A percentile compares a stretch with the other conserved stretches of the same genome.
Evolutionary conservation across 2,888 invertebrate genomes (phyloP).

Genomic region (Trachelus troglodyta): DNA sequence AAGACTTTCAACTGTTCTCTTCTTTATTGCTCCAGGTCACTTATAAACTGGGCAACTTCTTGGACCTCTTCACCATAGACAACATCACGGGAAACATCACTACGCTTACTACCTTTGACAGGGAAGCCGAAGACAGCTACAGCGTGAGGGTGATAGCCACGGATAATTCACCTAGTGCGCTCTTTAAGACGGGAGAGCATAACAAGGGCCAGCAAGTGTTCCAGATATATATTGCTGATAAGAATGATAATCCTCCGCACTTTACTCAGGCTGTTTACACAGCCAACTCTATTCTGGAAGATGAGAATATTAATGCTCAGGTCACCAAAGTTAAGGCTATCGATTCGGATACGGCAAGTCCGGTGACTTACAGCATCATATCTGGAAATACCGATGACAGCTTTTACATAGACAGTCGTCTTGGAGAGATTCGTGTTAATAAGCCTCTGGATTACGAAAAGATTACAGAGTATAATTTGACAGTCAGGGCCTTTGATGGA

Average conservation of each 20-base stretch:
- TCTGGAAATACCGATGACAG: conserved; percentile 88
- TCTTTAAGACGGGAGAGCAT: conserved; percentile 74
- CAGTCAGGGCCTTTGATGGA: conserved; percentile 86
- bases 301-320: conserved; percentile 83
- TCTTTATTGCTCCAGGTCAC: conserved; percentile 68
- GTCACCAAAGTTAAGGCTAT: conserved; percentile 90
- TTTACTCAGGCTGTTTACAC: conserved; percentile 83
- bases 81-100: conserved; percentile 88
- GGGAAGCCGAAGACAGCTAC: conserved; percentile 86
- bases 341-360: conserved; percentile 89
- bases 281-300: conserved; percentile 82
- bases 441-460: conserved; percentile 85
- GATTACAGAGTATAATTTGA: conserved; percentile 85
- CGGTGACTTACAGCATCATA: conserved; percentile 87
- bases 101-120: conserved; percentile 83
- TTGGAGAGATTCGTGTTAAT: conserved; percentile 87
- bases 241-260: conserved; percentile 94
- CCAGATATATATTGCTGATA: conserved; percentile 92
- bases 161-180: conserved; percentile 89
- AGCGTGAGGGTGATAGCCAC: conserved; percentile 91
- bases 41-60: conserved; percentile 78
- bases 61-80: conserved; percentile 86
- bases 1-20: not conserved
- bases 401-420: conserved; percentile 85
- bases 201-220: conserved; percentile 86